These are phyloP conservation scores for Urocynchramus pylzowi DNA, from an alignment of 2,113 vertebrate species.

Conservation along the genomic window DNA sequence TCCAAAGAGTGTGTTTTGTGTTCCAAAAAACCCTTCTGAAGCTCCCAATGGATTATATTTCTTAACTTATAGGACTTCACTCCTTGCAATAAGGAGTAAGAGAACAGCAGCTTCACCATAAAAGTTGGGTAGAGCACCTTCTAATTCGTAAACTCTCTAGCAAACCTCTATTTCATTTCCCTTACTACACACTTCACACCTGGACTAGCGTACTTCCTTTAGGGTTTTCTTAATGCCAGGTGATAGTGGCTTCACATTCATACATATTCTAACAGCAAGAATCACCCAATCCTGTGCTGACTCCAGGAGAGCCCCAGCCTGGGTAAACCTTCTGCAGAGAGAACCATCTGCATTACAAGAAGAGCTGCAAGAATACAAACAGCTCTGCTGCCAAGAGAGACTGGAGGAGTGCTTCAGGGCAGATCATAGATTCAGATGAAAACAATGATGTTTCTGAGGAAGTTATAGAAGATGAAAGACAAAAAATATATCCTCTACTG, in stretches of 20 bases:
- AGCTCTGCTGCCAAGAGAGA: background rate
- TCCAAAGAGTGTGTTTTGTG: background rate
- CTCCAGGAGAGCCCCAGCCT: background rate
- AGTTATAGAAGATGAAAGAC: background rate
- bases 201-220: background rate
- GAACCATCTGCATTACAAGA: background rate
- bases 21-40: rapidly evolving
- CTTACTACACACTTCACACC: background rate
- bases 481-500: background rate
- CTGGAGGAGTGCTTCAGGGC: background rate
- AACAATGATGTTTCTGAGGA: background rate
- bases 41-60: background rate
- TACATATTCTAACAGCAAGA: background rate
- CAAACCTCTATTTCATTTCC: background rate
- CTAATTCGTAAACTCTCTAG: background rate
- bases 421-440: background rate
- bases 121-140: background rate
- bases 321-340: background rate
- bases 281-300: background rate
- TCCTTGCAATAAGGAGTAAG: background rate
- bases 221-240: background rate
- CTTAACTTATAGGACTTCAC: background rate
- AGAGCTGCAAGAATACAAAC: background rate
- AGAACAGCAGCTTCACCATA: background rate
- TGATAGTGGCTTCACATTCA: background rate